A percentile compares a stretch with the other conserved stretches of the same genome.
Conservation (phyloP, 2,888 invertebrate genomes). For the Odontothrips loti region DNA sequence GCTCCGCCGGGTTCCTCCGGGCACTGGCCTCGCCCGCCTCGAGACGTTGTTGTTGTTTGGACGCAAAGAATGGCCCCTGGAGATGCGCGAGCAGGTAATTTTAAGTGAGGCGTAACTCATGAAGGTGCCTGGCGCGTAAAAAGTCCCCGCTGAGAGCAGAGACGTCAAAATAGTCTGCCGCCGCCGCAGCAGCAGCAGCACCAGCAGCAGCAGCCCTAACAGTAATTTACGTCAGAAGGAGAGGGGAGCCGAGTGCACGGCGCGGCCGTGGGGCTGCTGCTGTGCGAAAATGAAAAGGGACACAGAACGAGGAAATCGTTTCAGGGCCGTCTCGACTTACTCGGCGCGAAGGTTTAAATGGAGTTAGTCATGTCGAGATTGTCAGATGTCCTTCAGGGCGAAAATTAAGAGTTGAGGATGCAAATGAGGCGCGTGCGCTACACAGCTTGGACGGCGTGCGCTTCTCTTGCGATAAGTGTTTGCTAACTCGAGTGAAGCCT, state of each 20-base stretch:
- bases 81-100: conserved; percentile 17
- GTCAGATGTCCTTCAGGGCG: background rate
- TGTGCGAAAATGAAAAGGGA: background rate
- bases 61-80: conserved; percentile 4
- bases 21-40: background rate
- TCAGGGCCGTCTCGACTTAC: background rate
- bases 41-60: background rate
- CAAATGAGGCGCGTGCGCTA: background rate
- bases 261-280: background rate
- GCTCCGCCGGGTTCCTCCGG: no score
- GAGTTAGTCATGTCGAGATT: background rate
- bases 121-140: background rate
- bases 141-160: conserved; percentile 13
- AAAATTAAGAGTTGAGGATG: background rate
- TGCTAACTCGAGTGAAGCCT: no score
- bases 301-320: background rate
- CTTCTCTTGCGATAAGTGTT: no score
- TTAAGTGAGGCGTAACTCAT: conserved; percentile 17
- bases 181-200: background rate
- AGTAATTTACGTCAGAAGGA: conserved; percentile 8
- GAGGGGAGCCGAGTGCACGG: background rate
- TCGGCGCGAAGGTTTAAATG: background rate
- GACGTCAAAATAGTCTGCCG: conserved; percentile 21
- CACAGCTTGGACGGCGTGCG: no score
- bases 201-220: background rate